These are phyloP conservation scores for Cryptophagus acutangulus DNA, from an alignment of 2,888 invertebrate species.

Conservation along the genomic window DNA sequence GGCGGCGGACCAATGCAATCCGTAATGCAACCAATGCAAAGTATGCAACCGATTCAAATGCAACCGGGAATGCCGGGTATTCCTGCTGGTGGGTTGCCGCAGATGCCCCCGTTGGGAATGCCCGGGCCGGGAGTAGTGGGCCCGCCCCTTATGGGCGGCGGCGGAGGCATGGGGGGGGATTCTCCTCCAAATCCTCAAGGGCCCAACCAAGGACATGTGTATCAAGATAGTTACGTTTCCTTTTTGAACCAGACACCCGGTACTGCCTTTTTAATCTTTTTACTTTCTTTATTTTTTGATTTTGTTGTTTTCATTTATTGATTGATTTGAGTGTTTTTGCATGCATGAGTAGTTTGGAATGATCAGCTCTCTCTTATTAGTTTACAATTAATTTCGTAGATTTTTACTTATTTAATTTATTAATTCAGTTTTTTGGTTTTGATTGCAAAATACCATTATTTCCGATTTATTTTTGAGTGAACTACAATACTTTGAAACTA, in stretches of 20 bases:
- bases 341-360: constrained; percentile 42
- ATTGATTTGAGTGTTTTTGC: constrained; percentile 38
- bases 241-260: constrained; percentile 58
- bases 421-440: constrained; percentile 4
- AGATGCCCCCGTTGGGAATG: constrained; percentile 13
- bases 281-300: too few relatives aligned
- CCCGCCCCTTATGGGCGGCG: constrained; percentile 16
- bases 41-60: constrained; percentile 25
- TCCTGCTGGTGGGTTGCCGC: constrained; percentile 13
- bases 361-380: constrained; percentile 28
- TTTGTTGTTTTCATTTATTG: constrained; percentile 6
- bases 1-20: constrained; percentile 24
- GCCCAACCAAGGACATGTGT: constrained; percentile 49
- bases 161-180: constrained; percentile 18
- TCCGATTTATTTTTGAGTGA: too few relatives aligned
- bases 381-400: too few relatives aligned
- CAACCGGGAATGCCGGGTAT: constrained; percentile 18
- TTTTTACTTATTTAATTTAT: constrained; percentile 12
- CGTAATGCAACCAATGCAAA: constrained; percentile 31
- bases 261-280: constrained; percentile 45
- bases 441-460: too few relatives aligned
- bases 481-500: too few relatives aligned
- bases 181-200: constrained; percentile 31
- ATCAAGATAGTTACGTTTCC: constrained; percentile 65
- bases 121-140: constrained; percentile 21